phyloP scores from a whole-genome alignment of 2,888 invertebrate species.

The Apodemia hepburni region DNA sequence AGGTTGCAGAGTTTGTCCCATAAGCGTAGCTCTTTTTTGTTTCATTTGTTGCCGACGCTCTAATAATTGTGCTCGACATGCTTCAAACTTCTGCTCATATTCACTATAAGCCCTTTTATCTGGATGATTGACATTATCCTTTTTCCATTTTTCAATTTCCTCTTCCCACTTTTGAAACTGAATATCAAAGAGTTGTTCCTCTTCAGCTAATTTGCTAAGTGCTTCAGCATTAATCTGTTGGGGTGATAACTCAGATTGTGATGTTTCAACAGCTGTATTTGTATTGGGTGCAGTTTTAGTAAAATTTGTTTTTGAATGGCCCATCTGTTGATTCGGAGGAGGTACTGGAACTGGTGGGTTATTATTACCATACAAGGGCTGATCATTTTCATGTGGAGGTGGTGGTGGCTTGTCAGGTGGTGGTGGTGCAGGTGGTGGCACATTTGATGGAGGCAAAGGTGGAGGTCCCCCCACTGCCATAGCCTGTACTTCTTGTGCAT shows the following conservation, averaged over 20 bases:
- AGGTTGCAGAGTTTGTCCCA: slow-evolving; percentile 40
- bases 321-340: slow-evolving; percentile 21
- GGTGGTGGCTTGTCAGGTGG: slow-evolving; percentile 49
- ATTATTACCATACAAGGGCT: slow-evolving; percentile 51
- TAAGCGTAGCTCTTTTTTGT: slow-evolving; percentile 74
- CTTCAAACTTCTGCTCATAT: slow-evolving; percentile 94
- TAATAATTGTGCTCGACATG: slow-evolving; percentile 88
- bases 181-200: slow-evolving; percentile 92
- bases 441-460: slow-evolving; percentile 40
- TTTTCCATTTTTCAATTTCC: slow-evolving; percentile 95
- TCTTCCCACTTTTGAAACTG: slow-evolving; percentile 96
- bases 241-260: slow-evolving; percentile 53
- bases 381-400: slow-evolving; percentile 66
- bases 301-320: neutral
- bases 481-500: slow-evolving; percentile 63
- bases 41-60: slow-evolving; percentile 92
- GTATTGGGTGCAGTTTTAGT: slow-evolving; percentile 29
- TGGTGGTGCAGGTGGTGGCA: slow-evolving; percentile 44
- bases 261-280: neutral
- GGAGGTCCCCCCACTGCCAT: slow-evolving; percentile 50
- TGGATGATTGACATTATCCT: slow-evolving; percentile 94
- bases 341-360: slow-evolving; percentile 34
- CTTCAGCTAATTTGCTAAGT: slow-evolving; percentile 71
- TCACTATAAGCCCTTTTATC: slow-evolving; percentile 92
- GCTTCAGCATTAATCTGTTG: slow-evolving; percentile 53